Conservation (phyloP, 2,113 vertebrate genomes). For the Pyxicephalus adspersus region DNA sequence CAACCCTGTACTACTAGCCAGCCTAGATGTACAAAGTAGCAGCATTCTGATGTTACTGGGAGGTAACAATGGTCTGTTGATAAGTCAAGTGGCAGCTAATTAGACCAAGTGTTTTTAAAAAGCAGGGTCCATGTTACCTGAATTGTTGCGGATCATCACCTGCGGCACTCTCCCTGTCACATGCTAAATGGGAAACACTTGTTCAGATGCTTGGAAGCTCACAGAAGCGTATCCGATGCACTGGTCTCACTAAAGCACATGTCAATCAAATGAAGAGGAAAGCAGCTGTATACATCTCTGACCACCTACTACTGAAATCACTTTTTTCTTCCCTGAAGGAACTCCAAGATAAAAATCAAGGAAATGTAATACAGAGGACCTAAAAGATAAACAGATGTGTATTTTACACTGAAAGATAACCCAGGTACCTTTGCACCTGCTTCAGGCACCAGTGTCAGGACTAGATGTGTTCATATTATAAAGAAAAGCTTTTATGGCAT, state of each 20-base stretch:
- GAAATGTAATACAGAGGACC: constrained; percentile 58
- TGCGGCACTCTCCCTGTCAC: constrained; percentile 59
- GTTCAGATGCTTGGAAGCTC: constrained; percentile 60
- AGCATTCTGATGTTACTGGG: constrained; percentile 41
- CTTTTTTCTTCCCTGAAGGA: neutral
- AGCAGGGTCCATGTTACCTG: constrained; percentile 67
- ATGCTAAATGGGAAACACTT: constrained; percentile 61
- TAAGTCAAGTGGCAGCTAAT: constrained; percentile 71
- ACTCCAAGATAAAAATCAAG: constrained; percentile 45
- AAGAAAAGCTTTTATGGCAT: constrained; percentile 2
- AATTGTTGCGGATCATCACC: constrained; percentile 65
- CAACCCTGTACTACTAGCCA: constrained; percentile 70
- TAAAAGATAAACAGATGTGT: constrained; percentile 57
- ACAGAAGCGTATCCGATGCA: constrained; percentile 57
- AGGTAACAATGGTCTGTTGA: constrained; percentile 66
- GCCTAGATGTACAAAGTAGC: constrained; percentile 64
- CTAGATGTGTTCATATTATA: neutral
- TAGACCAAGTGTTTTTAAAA: constrained; percentile 62
- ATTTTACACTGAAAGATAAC: constrained; percentile 53
- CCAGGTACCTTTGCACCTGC: constrained; percentile 52
- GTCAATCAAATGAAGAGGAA: constrained; percentile 51
- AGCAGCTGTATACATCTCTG: constrained; percentile 24
- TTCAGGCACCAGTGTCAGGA: constrained; percentile 22
- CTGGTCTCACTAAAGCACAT: constrained; percentile 57
- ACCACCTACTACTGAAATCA: constrained; percentile 22